phyloP scores from a whole-genome alignment of 2,113 vertebrate species.

The Thunnus thynnus region DNA sequence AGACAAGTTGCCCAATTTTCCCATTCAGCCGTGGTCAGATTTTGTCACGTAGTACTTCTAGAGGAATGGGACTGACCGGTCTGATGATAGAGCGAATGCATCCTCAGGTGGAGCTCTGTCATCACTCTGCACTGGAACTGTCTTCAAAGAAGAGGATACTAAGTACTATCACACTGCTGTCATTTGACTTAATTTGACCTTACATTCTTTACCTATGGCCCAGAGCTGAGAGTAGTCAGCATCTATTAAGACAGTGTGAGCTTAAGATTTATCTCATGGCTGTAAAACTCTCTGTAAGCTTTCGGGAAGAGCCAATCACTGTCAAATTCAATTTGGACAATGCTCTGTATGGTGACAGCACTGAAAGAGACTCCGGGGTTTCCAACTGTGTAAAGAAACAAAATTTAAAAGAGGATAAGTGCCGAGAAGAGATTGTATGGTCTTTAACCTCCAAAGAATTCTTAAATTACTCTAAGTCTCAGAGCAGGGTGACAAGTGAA shows the following conservation, averaged over 20 bases:
- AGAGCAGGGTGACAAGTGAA: neutral
- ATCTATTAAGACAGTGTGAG: neutral
- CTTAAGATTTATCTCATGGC: neutral
- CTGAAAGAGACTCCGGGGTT: neutral
- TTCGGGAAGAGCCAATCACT: neutral
- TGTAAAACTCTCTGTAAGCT: too few species aligned
- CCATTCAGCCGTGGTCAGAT: too few species aligned
- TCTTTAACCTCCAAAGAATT: neutral
- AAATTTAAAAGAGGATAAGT: neutral
- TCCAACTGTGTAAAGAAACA: neutral
- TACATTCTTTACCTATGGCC: neutral
- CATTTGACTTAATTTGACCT: neutral
- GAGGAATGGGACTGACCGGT: too few species aligned
- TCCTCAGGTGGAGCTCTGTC: too few species aligned
- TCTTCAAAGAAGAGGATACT: too few species aligned
- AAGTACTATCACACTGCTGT: neutral
- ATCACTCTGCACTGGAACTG: too few species aligned
- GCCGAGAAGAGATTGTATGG: neutral
- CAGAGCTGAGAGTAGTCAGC: constrained; percentile 3
- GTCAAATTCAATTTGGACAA: constrained; percentile 5
- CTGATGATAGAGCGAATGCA: too few species aligned
- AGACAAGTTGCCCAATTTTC: too few species aligned
- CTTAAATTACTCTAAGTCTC: neutral
- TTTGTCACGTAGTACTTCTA: too few species aligned
- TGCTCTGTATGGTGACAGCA: neutral